Base-by-base conservation (phyloP, 2,797 vertebrate genomes). In the Eulemur coronatus region DNA sequence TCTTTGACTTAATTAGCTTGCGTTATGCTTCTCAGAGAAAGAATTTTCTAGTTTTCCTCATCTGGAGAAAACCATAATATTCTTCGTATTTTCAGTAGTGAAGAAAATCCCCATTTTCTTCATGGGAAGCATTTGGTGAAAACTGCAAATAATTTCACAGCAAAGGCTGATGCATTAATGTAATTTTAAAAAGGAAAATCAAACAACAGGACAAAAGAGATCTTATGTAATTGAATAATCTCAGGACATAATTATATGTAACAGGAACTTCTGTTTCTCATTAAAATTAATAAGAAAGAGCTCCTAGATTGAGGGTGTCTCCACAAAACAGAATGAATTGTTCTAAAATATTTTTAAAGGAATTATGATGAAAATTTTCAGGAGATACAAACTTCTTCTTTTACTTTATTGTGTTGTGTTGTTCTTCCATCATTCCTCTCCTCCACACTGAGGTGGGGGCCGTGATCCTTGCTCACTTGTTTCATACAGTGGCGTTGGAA, bases 1-100 rank as follows among this genome's bases (percentile, higher is more conserved):
- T 98, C 95, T 98, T 98, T 98, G 97, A 98, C 97, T 98, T 98
- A 98, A 98, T 99, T 98, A 98, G 95, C 97, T 98, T 98, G 96
- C 88, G 95, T 98, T 98, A 97, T 97, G 94, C 96, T 98, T 98
- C 95, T 98, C 96, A 97, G 97, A 98, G 97, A 99, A 96, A 98
- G 96, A 97, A 98, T 98, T 98, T 89, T 98, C 67, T 97, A 89
- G 67, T 98, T 98, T 98, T 72, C 76, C 72, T 98, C 69, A 97
- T 97, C 4, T 57, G 93, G 96, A 97, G 91, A 96, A 98, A 98
- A 78, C 81, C 33, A 73, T 92, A 93, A 85, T 94, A 94, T 93
- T 97, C 92, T 90, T 84, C 46, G 73, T 96, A 85, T 91, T 78
- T 97, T 80, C 35, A 80, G 24, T 0, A 1, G 88, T 91, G 94